A percentile compares a stretch with the other conserved stretches of the same genome.
Conservation (phyloP, 2,888 invertebrate species). For the Coremacera marginata region DNA sequence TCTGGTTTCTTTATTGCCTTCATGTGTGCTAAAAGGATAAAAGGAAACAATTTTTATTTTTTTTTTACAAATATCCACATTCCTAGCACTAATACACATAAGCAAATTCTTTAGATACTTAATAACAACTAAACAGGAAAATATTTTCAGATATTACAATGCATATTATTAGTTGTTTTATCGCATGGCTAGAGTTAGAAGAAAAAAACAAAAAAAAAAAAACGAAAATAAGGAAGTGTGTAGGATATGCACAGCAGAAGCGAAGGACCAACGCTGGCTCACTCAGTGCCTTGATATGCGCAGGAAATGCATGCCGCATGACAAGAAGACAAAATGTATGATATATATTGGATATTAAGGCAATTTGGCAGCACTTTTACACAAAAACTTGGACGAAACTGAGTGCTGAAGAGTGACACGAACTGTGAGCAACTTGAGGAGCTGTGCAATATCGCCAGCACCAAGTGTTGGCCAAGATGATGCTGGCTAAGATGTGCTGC, state of each 20-base stretch:
- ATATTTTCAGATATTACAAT: constrained; percentile 31
- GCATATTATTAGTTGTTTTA: constrained; percentile 29
- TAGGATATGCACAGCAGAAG: constrained; percentile 1
- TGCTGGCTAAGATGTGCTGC: constrained; percentile 21
- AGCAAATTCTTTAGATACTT: constrained; percentile 26
- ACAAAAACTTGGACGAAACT: not conserved
- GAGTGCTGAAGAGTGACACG: not conserved
- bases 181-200: not conserved
- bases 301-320: not conserved
- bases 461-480: constrained; percentile 1
- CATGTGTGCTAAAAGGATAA: constrained; percentile 8
- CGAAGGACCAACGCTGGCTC: not conserved
- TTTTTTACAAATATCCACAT: not conserved
- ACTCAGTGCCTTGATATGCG: not conserved
- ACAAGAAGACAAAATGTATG: not conserved
- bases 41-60: not conserved
- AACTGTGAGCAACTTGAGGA: not conserved
- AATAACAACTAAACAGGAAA: constrained; percentile 29
- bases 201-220: not conserved
- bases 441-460: not conserved
- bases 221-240: not conserved
- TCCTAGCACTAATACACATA: not conserved
- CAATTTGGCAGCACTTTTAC: constrained; percentile 30
- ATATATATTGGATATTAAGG: constrained; percentile 21
- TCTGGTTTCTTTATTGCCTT: not conserved